Percentiles rank a stretch among this genome's conserved stretches.
Evolutionary conservation across 2,888 invertebrate species (phyloP).

Genomic region (Agrotis clavis): DNA sequence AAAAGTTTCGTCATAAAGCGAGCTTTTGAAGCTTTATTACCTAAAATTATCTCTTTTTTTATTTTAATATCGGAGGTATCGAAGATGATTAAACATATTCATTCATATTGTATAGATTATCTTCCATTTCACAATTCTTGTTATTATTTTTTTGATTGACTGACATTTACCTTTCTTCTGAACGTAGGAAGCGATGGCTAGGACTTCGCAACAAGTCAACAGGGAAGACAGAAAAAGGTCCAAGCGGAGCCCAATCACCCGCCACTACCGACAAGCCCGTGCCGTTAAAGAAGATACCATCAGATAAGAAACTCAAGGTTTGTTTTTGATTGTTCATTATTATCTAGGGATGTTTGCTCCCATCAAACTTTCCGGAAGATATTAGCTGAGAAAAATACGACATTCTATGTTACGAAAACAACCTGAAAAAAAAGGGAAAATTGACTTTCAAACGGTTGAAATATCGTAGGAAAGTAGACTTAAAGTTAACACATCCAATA

Average conservation of each 20-base stretch:
- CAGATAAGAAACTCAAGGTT: conserved; percentile 96
- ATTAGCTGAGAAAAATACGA: background rate
- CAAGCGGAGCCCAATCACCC: conserved; percentile 87
- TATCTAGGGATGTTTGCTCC: background rate
- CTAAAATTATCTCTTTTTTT: background rate
- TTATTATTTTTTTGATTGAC: background rate
- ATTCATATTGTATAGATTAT: background rate
- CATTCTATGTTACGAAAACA: background rate
- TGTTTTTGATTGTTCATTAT: conserved; percentile 59
- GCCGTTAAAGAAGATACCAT: conserved; percentile 94
- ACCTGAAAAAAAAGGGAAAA: background rate
- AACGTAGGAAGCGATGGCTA: conserved; percentile 96
- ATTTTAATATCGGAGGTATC: background rate
- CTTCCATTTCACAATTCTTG: background rate
- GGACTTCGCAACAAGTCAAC: conserved; percentile 96
- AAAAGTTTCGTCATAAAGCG: background rate
- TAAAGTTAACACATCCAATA: background rate
- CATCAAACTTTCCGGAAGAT: background rate
- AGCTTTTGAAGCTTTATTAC: background rate
- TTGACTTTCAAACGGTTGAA: background rate
- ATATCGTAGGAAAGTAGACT: background rate
- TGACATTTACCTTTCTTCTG: conserved; percentile 3
- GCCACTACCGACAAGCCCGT: conserved; percentile 89
- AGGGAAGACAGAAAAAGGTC: conserved; percentile 94
- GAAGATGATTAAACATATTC: background rate